phyloP scores from a whole-genome alignment of 2,113 vertebrate genomes.

The Tenrec ecaudatus region DNA sequence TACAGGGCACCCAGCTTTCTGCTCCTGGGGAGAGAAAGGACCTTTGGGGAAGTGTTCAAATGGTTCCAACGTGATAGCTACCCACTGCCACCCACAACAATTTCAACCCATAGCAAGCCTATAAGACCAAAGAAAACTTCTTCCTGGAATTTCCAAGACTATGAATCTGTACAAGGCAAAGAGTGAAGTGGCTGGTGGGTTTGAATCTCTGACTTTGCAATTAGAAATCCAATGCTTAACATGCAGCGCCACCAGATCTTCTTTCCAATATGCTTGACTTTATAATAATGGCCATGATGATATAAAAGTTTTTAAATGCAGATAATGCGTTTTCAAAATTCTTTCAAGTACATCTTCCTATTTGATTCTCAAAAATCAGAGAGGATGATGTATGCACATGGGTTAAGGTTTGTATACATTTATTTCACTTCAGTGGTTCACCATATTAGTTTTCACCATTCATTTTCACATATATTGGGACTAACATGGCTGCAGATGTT shows the following conservation, averaged over 20 bases:
- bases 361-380: not conserved
- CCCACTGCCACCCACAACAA: too few species aligned
- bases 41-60: not conserved
- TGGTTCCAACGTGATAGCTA: not conserved
- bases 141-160: too few species aligned
- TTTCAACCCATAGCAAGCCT: too few species aligned
- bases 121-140: too few species aligned
- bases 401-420: not conserved
- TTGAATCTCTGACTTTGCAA: too few species aligned
- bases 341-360: not conserved
- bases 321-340: not conserved
- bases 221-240: too few species aligned
- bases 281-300: not conserved
- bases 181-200: too few species aligned
- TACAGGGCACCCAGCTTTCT: not conserved
- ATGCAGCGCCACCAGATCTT: too few species aligned
- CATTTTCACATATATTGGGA: not conserved
- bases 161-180: too few species aligned
- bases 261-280: not conserved
- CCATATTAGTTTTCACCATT: not conserved
- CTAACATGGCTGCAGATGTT: not conserved
- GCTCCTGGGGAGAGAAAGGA: not conserved
- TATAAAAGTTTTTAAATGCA: not conserved
- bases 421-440: not conserved
- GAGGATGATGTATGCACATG: not conserved